A percentile compares a stretch with the other conserved stretches of the same genome.
Evolutionary conservation across 2,797 vertebrate species (phyloP).

Genomic region (Pangasius djambal): DNA sequence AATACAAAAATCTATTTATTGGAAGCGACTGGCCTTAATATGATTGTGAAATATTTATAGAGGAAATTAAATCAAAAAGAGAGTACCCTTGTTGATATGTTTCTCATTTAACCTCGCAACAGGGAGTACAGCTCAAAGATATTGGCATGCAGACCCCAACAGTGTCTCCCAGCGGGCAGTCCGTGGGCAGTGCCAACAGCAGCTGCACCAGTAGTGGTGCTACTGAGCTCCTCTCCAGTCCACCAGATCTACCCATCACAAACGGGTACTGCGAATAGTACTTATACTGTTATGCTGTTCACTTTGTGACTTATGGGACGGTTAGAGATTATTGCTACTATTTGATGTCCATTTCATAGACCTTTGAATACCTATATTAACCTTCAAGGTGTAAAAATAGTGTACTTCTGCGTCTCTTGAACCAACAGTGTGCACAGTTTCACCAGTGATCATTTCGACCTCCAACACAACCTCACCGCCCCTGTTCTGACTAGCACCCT

Average conservation of each 20-base stretch:
- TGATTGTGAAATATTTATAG: neutral
- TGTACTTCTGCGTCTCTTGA: neutral
- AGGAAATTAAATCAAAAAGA: neutral
- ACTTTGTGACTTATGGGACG: neutral
- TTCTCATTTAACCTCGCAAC: constrained; percentile 29
- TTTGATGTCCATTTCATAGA: neutral
- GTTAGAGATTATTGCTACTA: neutral
- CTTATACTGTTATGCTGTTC: no score
- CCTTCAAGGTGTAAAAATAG: neutral
- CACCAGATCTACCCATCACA: constrained; percentile 79
- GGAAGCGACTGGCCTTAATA: neutral
- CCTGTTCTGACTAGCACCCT: constrained; percentile 85
- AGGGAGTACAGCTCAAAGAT: constrained; percentile 88
- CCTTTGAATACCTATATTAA: neutral
- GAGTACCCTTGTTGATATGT: neutral
- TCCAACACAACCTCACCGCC: constrained; percentile 83
- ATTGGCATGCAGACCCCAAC: constrained; percentile 82
- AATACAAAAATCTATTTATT: neutral
- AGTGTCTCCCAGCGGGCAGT: constrained; percentile 87
- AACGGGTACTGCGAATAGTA: constrained; percentile 78
- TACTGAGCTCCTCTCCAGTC: constrained; percentile 84
- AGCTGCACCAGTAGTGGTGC: constrained; percentile 79
- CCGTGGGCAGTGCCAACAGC: constrained; percentile 87
- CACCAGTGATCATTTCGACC: constrained; percentile 88
- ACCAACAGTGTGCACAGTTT: constrained; percentile 82